Conservation (phyloP, 2,113 vertebrate genomes). For the Hippocampus barbouri region DNA sequence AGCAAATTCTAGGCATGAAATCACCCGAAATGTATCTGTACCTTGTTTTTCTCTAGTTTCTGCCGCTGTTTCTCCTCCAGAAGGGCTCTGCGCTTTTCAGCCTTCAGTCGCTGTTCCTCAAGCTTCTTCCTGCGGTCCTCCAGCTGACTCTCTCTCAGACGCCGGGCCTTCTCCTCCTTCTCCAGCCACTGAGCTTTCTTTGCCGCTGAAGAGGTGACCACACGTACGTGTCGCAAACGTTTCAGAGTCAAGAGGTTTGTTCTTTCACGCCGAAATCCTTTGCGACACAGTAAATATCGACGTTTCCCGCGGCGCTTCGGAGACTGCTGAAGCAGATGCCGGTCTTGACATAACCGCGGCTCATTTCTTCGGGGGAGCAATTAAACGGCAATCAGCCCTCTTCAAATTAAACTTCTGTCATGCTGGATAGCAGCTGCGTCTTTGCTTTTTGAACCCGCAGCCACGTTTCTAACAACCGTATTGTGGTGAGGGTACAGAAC, state of each 20-base stretch:
- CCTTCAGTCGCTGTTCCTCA: slow-evolving; percentile 88
- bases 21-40: slow-evolving; percentile 32
- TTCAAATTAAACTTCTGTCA: slow-evolving; percentile 27
- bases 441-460: slow-evolving; percentile 4
- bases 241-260: background rate
- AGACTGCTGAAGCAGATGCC: slow-evolving; percentile 29
- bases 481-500: background rate
- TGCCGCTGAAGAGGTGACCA: slow-evolving; percentile 69
- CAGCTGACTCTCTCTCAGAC: slow-evolving; percentile 87
- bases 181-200: slow-evolving; percentile 94
- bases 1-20: background rate
- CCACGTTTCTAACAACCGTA: slow-evolving; percentile 9
- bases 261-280: slow-evolving; percentile 17
- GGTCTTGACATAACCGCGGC: slow-evolving; percentile 22
- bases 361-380: slow-evolving; percentile 36
- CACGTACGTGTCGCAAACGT: background rate
- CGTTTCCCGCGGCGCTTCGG: slow-evolving; percentile 28
- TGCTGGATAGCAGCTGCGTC: slow-evolving; percentile 29
- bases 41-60: slow-evolving; percentile 96
- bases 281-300: slow-evolving; percentile 43
- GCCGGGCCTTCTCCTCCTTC: slow-evolving; percentile 89
- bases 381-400: slow-evolving; percentile 48
- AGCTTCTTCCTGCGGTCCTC: slow-evolving; percentile 85
- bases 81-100: slow-evolving; percentile 79
- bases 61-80: slow-evolving; percentile 90